These are phyloP conservation scores for Haplotaxodon microlepis DNA, from an alignment of 2,113 vertebrate species.

Conservation along the genomic window DNA sequence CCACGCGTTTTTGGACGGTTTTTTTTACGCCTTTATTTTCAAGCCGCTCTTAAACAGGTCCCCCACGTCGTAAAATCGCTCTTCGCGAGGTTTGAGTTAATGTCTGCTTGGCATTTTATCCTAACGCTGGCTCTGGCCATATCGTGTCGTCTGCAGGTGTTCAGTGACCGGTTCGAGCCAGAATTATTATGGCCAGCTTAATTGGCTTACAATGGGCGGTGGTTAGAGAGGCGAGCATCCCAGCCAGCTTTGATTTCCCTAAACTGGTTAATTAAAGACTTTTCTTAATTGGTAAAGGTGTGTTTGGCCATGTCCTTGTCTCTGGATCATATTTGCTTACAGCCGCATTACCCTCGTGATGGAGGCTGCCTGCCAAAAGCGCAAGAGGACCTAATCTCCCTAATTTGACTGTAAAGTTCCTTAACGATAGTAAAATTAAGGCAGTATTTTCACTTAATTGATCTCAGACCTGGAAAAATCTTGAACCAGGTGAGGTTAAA, in stretches of 20 bases:
- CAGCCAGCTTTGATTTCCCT: not conserved
- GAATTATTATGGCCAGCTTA: conserved; percentile 38
- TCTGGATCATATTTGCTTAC: not conserved
- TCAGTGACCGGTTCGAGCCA: conserved; percentile 51
- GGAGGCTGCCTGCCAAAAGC: not conserved
- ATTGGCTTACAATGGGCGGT: conserved; percentile 54
- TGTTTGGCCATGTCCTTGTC: not conserved
- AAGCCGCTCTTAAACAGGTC: not conserved
- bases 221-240: not conserved
- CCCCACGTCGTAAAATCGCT: not conserved
- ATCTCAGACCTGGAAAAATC: not conserved
- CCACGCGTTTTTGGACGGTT: not conserved
- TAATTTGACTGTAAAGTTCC: not conserved
- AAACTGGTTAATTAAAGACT: not conserved
- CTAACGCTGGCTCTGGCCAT: not conserved
- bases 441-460: not conserved
- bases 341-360: not conserved
- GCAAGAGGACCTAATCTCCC: not conserved
- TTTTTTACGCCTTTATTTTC: not conserved
- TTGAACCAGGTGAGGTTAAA: not conserved
- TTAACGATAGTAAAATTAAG: not conserved
- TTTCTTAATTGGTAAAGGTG: not conserved
- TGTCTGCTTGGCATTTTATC: not conserved
- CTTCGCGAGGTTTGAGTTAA: not conserved
- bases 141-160: not conserved